Conservation (phyloP, 2,888 invertebrate species). For the Trichacis sp. region DNA sequence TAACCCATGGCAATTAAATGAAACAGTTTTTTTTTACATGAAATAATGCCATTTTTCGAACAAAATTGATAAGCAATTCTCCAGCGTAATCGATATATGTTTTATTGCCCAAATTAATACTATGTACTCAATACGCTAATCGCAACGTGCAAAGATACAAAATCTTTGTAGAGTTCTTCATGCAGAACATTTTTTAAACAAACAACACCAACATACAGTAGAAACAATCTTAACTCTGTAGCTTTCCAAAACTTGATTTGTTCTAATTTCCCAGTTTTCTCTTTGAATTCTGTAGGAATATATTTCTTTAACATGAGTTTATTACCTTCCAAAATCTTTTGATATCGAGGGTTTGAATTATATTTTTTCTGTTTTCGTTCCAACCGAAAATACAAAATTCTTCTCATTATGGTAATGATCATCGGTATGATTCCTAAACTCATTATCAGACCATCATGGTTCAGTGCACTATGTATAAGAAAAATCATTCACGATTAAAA, state of each 20-base stretch:
- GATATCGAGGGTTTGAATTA: conserved; percentile 9
- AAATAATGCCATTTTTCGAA: conserved; percentile 14
- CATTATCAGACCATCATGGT: conserved; percentile 10
- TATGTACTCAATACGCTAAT: conserved; percentile 17
- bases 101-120: neutral
- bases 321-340: neutral
- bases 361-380: conserved; percentile 14
- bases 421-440: conserved; percentile 28
- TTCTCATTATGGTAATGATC: conserved; percentile 37
- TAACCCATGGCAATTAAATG: conserved; percentile 22
- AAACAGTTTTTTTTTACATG: conserved; percentile 15
- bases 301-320: neutral
- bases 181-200: conserved; percentile 17
- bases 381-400: conserved; percentile 18
- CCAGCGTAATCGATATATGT: conserved; percentile 16
- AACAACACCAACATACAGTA: conserved; percentile 24
- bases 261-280: conserved; percentile 16
- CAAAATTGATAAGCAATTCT: conserved; percentile 16
- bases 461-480: conserved; percentile 24
- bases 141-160: conserved; percentile 20
- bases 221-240: conserved; percentile 17
- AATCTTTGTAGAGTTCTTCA: conserved; percentile 13
- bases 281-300: conserved; percentile 22
- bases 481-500: conserved; percentile 27
- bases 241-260: conserved; percentile 22